Percentiles rank a stretch among this genome's conserved stretches.
These are phyloP conservation scores for Platygyra sinensis DNA, from an alignment of 64 coral and sea anemone species.

Conservation along the genomic window DNA sequence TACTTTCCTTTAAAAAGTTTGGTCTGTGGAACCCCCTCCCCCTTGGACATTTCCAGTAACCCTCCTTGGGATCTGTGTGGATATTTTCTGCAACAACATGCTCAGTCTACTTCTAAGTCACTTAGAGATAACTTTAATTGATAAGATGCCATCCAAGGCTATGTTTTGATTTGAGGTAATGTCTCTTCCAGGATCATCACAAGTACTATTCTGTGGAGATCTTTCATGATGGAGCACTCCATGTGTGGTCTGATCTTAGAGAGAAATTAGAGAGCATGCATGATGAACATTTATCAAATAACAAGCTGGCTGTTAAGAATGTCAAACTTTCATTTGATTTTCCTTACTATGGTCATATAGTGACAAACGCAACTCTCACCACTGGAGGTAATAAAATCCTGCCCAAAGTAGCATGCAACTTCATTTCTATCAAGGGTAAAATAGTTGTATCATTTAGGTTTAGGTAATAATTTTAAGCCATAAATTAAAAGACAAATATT, in stretches of 20 bases:
- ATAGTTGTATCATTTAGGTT: too few relatives aligned
- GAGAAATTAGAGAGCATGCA: neutral
- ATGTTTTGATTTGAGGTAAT: neutral
- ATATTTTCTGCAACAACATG: too few relatives aligned
- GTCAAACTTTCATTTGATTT: constrained; percentile 48
- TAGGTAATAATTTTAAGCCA: too few relatives aligned
- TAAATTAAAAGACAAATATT: too few relatives aligned
- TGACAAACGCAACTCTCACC: constrained; percentile 49
- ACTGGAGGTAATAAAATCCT: constrained; percentile 29
- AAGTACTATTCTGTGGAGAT: neutral
- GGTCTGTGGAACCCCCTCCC: too few relatives aligned
- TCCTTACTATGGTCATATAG: constrained; percentile 63
- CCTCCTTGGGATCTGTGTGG: too few relatives aligned
- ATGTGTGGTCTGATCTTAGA: constrained; percentile 23
- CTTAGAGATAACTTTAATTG: neutral
- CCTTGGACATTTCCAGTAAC: too few relatives aligned
- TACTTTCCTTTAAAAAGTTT: too few relatives aligned
- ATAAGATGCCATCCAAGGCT: neutral
- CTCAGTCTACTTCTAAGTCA: too few relatives aligned
- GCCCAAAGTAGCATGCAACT: neutral
- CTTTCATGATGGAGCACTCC: neutral
- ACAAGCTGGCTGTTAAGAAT: neutral
- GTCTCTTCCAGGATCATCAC: neutral
- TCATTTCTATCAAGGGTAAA: neutral
- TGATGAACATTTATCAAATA: constrained; percentile 18